Evolutionary conservation across 2,797 vertebrate genomes (phyloP).

Genomic region (Acipenser ruthenus): DNA sequence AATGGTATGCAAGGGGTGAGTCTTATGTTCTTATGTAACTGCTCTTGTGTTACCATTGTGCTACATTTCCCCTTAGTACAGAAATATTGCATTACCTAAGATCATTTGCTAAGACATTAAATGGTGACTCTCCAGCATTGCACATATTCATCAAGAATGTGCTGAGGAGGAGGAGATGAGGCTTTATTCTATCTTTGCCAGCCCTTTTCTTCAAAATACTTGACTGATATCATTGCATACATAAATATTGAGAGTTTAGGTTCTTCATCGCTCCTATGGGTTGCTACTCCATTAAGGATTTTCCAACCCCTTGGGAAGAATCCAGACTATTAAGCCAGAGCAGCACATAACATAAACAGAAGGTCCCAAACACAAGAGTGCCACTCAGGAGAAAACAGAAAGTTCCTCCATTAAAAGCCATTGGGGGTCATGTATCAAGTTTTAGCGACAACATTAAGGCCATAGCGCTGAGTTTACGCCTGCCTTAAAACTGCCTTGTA

Average conservation of each 20-base stretch:
- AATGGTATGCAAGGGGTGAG: no score
- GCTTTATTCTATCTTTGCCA: slow-evolving; percentile 38
- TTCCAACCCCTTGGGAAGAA: neutral
- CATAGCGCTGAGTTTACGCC: no score
- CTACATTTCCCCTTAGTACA: no score
- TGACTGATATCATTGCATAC: slow-evolving; percentile 33
- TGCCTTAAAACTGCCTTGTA: no score
- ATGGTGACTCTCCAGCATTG: slow-evolving; percentile 34
- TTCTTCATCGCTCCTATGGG: neutral
- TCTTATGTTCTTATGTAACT: no score
- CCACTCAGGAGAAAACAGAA: slow-evolving; percentile 41
- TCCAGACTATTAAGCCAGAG: slow-evolving; percentile 39
- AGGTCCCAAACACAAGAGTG: slow-evolving; percentile 30
- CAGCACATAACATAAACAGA: slow-evolving; percentile 38
- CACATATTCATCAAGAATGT: slow-evolving; percentile 40
- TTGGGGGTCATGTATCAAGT: slow-evolving; percentile 19
- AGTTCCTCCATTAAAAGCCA: slow-evolving; percentile 45
- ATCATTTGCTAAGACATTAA: no score
- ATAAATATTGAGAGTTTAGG: neutral
- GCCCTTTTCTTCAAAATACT: slow-evolving; percentile 34
- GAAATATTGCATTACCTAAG: no score
- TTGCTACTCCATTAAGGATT: neutral
- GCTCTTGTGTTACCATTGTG: no score
- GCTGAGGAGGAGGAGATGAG: slow-evolving; percentile 39
- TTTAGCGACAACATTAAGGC: no score